Conservation (phyloP, 2,113 vertebrate species). For the Sprattus sprattus region DNA sequence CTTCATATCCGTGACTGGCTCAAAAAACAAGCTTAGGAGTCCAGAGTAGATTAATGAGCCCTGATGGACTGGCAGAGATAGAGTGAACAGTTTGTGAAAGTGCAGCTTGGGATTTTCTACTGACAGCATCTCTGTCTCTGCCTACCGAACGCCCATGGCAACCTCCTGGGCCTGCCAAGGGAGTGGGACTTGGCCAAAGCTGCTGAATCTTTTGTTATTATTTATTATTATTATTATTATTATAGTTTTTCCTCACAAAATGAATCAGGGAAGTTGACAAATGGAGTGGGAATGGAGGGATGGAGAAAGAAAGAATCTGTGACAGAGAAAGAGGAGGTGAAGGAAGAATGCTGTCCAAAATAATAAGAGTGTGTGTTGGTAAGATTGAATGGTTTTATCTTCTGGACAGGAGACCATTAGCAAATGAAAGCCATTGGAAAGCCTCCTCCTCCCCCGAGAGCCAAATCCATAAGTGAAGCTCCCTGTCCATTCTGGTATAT, state of each 20-base stretch:
- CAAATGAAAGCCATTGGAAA: not conserved
- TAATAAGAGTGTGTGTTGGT: not conserved
- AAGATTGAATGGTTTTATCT: not conserved
- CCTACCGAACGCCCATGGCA: not conserved
- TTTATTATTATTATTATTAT: no score
- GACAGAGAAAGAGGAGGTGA: not conserved
- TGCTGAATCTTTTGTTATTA: not conserved
- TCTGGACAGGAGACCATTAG: not conserved
- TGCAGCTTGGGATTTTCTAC: not conserved
- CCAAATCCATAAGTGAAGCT: not conserved
- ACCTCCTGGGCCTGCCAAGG: conserved; percentile 29
- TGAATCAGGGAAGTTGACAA: not conserved
- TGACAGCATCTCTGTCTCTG: not conserved
- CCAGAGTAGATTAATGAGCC: not conserved
- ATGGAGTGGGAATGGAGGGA: not conserved
- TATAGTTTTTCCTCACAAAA: not conserved
- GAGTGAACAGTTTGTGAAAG: not conserved
- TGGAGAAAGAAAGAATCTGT: not conserved
- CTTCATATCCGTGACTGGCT: not conserved
- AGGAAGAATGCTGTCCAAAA: not conserved
- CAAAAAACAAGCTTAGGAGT: not conserved
- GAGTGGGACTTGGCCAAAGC: not conserved
- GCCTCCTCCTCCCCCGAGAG: not conserved
- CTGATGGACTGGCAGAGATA: not conserved
- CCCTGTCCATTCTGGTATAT: not conserved